phyloP scores from a whole-genome alignment of 92 coral and sea anemone species.

The Paragorgia papillata region DNA sequence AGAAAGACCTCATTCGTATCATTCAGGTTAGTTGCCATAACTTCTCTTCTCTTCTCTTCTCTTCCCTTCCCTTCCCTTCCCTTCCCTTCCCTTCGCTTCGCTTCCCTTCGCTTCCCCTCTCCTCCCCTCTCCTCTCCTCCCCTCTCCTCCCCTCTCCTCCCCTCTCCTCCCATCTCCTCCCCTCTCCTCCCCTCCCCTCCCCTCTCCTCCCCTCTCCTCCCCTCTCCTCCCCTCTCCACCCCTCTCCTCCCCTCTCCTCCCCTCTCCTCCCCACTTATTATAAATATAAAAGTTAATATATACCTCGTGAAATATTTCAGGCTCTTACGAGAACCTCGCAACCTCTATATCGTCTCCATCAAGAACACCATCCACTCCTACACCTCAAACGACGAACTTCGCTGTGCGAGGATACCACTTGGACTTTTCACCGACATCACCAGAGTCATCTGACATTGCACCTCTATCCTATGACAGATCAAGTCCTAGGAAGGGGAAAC shows the following conservation, averaged over 20 bases:
- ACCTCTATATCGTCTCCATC: background rate
- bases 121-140: background rate
- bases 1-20: conserved; percentile 65
- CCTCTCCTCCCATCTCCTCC: background rate
- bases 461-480: background rate
- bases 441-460: background rate
- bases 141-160: background rate
- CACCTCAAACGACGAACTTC: background rate
- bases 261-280: too few species aligned
- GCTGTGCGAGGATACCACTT: conserved; percentile 1
- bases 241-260: too few species aligned
- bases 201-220: too few species aligned
- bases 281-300: too few species aligned
- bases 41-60: conserved; percentile 1
- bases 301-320: background rate
- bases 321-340: conserved; percentile 21
- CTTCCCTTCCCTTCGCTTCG: background rate
- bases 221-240: too few species aligned
- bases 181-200: too few species aligned
- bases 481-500: conserved; percentile 39
- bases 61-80: conserved; percentile 7
- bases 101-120: background rate
- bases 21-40: conserved; percentile 55
- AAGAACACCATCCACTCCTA: background rate
- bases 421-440: conserved; percentile 11